These are phyloP conservation scores for Styela clava DNA, from an alignment of 23 tunicate genomes.

Conservation along the genomic window DNA sequence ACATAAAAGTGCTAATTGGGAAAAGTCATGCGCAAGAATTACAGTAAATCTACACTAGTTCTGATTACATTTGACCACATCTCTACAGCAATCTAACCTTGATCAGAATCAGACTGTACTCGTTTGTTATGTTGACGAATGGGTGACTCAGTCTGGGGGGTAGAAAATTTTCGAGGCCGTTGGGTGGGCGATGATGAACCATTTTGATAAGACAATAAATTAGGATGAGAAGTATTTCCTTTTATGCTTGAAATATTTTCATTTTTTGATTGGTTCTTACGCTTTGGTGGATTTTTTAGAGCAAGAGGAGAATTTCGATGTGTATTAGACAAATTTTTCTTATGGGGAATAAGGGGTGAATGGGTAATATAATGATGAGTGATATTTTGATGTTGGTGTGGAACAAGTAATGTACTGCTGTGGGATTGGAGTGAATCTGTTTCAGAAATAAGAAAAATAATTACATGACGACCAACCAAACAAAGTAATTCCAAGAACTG, in stretches of 20 bases:
- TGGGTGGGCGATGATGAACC: slow-evolving; percentile 24
- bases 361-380: slow-evolving; percentile 12
- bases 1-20: not conserved
- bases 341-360: not conserved
- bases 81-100: slow-evolving; percentile 23
- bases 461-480: too few relatives aligned
- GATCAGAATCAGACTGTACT: slow-evolving; percentile 12
- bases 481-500: too few relatives aligned
- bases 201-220: slow-evolving; percentile 2
- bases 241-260: not conserved
- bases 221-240: not conserved
- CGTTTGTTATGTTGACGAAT: slow-evolving; percentile 1
- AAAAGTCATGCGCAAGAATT: not conserved
- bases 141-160: not conserved
- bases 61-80: not conserved
- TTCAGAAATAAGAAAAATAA: not conserved
- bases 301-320: not conserved
- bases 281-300: not conserved
- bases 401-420: not conserved
- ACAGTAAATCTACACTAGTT: not conserved
- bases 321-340: not conserved
- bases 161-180: slow-evolving; percentile 9
- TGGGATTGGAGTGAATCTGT: slow-evolving; percentile 6
- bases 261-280: not conserved
- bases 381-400: not conserved